These are phyloP conservation scores for Bombus superbus DNA, from an alignment of 1,140 invertebrate genomes.

Conservation along the genomic window DNA sequence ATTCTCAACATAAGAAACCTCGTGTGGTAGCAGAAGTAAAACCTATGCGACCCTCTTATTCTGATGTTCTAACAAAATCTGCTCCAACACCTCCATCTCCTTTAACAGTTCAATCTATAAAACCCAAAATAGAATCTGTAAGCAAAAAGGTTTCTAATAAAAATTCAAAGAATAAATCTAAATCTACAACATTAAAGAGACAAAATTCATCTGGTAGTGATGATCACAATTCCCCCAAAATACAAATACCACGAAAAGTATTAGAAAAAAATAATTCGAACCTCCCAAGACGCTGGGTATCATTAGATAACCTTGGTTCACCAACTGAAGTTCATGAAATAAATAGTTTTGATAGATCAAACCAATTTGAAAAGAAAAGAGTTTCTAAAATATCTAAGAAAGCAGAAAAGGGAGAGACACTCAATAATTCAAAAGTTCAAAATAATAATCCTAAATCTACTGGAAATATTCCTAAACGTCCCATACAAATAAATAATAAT, in stretches of 20 bases:
- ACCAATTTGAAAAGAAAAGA: conserved; percentile 79
- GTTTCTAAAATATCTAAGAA: conserved; percentile 64
- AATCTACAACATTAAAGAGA: conserved; percentile 77
- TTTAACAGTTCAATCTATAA: conserved; percentile 71
- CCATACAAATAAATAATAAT: conserved; percentile 81
- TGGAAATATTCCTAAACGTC: conserved; percentile 73
- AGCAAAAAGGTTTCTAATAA: conserved; percentile 75
- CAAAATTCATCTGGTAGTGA: conserved; percentile 83
- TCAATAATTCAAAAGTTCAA: conserved; percentile 76
- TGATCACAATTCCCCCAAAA: conserved; percentile 82
- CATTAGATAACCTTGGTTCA: conserved; percentile 76
- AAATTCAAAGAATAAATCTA: conserved; percentile 76
- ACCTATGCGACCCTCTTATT: conserved; percentile 92
- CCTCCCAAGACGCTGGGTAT: conserved; percentile 79
- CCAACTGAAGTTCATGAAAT: conserved; percentile 73
- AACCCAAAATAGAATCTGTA: conserved; percentile 75
- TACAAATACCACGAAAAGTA: conserved; percentile 73
- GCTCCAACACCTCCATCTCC: conserved; percentile 78
- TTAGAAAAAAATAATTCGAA: conserved; percentile 76
- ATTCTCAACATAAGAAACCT: conserved; percentile 84
- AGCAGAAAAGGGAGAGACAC: conserved; percentile 70
- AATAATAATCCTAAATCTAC: conserved; percentile 70
- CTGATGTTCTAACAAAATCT: conserved; percentile 90
- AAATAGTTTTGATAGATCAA: conserved; percentile 74
- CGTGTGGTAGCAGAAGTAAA: conserved; percentile 92